A percentile compares a stretch with the other conserved stretches of the same genome.
phyloP scores from a whole-genome alignment of 2,797 vertebrate genomes.

The Danio aesculapii region DNA sequence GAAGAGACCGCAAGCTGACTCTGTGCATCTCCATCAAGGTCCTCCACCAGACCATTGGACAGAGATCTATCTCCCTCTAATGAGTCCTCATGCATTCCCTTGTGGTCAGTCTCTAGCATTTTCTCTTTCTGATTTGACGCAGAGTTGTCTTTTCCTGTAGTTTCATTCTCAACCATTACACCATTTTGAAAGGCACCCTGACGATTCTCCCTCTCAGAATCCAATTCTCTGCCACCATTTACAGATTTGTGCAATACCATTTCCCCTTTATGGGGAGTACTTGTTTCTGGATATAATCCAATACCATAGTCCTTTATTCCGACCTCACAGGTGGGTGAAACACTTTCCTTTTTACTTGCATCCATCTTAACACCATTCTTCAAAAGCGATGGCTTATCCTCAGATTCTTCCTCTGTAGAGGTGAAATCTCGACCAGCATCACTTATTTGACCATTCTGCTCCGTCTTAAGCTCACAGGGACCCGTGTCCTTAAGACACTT shows the following conservation, averaged over 20 bases:
- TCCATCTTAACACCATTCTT: slow-evolving; percentile 53
- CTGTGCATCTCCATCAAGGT: slow-evolving; percentile 56
- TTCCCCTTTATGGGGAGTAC: slow-evolving; percentile 12
- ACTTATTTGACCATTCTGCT: slow-evolving; percentile 36
- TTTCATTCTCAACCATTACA: slow-evolving; percentile 2
- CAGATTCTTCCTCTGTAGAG: slow-evolving; percentile 65
- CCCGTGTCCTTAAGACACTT: slow-evolving; percentile 48
- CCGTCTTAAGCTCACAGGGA: slow-evolving; percentile 44
- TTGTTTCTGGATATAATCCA: slow-evolving; percentile 26
- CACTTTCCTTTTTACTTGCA: not conserved
- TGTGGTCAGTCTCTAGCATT: slow-evolving; percentile 7
- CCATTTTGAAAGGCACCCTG: slow-evolving; percentile 47
- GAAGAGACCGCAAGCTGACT: slow-evolving; percentile 87
- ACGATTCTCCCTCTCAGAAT: slow-evolving; percentile 31
- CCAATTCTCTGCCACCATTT: slow-evolving; percentile 47
- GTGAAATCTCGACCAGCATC: slow-evolving; percentile 63
- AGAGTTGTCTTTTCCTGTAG: slow-evolving; percentile 4
- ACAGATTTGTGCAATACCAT: slow-evolving; percentile 11
- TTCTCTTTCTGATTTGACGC: slow-evolving; percentile 1
- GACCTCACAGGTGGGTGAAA: slow-evolving; percentile 3
- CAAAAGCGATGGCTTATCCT: slow-evolving; percentile 44
- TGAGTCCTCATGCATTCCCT: slow-evolving; percentile 39
- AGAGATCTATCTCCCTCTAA: slow-evolving; percentile 53
- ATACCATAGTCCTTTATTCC: slow-evolving; percentile 17
- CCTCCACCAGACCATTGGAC: slow-evolving; percentile 53